Base-by-base conservation (phyloP, 2,888 invertebrate species). In the Mechanitis mazaeus region DNA sequence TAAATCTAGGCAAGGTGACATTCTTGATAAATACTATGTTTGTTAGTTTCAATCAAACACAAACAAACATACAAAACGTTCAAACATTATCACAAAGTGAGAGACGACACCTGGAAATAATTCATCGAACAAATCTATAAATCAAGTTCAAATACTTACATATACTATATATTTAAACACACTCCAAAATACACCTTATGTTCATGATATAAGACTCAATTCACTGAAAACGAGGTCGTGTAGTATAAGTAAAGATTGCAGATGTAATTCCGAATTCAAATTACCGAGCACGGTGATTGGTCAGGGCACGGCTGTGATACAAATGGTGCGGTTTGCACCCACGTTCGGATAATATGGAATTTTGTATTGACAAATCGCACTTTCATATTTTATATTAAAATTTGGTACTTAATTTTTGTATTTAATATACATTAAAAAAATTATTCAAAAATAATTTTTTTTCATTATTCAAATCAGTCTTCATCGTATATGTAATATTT, bases 51-150 rank as follows among this genome's bases (percentile, higher is more conserved):
- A 9, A 42, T 6, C 3, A 42, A 42, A 9, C 42, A 42, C 45
- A 33, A 54, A 67, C 62, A 61, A 56, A 69, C 70, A 58, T 38
- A 69, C 67, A 65, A 56, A 69, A 53, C 50, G 3, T 50, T 50
- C 9, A 4, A 50, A 7, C 31, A 50, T 75, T 83, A 85, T 81
- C 83, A 73, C 71, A 68, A 75, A 81, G 76, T 76, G 80, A 74
- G 76, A 80, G 75, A 78, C 81, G 85, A 82, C 84, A 79, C 73
- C 79, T 70, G 70, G 74, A 80, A 81, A 88, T 88, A 87, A 87
- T 83, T 88, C 86, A 89, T 88, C 81, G 87, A 86, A 88, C 83
- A 75, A 80, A 84, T 81, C 78, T 84, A 87, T 89, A 87, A 88
- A 88, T 89, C 87, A 89, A 83, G 83, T 72, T 76, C 81, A 80